These are phyloP conservation scores for Sebastes trivittatus DNA, from an alignment of 2,797 vertebrate genomes.

Conservation along the genomic window DNA sequence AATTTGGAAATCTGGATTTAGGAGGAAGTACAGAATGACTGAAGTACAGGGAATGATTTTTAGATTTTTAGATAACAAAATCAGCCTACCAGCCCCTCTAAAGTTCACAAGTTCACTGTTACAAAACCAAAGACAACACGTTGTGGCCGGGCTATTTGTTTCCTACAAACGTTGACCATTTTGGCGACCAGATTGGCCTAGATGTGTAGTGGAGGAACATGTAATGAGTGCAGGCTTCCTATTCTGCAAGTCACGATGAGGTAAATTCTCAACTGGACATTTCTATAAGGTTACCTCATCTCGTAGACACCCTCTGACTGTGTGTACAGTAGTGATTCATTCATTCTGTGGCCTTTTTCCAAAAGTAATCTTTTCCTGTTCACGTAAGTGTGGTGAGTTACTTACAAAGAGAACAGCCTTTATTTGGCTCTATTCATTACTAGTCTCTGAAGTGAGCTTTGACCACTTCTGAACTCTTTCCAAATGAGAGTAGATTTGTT, in stretches of 20 bases:
- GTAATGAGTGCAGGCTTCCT: not conserved
- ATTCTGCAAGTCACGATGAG: conserved; percentile 9
- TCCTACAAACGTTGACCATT: not conserved
- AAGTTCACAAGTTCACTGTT: not conserved
- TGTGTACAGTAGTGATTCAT: conserved; percentile 1
- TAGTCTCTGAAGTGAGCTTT: conserved; percentile 25
- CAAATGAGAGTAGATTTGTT: conserved; percentile 51
- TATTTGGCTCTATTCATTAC: conserved; percentile 1
- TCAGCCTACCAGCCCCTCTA: not conserved
- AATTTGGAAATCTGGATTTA: not conserved
- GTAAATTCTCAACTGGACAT: conserved; percentile 8
- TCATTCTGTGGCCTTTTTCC: conserved; percentile 1
- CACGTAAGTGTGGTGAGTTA: not conserved
- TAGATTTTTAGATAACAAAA: not conserved
- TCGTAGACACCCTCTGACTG: not conserved
- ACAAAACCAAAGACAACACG: not conserved
- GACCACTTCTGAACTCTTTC: conserved; percentile 53
- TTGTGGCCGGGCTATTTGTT: not conserved
- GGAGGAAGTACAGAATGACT: not conserved
- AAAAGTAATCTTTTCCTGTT: conserved; percentile 3
- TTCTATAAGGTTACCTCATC: conserved; percentile 19
- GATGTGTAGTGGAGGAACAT: not conserved
- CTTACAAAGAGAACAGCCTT: conserved; percentile 14
- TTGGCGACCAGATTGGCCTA: not conserved
- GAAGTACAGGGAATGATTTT: not conserved